Conservation (phyloP, 2,113 vertebrate genomes). For the Miniopterus natalensis region DNA sequence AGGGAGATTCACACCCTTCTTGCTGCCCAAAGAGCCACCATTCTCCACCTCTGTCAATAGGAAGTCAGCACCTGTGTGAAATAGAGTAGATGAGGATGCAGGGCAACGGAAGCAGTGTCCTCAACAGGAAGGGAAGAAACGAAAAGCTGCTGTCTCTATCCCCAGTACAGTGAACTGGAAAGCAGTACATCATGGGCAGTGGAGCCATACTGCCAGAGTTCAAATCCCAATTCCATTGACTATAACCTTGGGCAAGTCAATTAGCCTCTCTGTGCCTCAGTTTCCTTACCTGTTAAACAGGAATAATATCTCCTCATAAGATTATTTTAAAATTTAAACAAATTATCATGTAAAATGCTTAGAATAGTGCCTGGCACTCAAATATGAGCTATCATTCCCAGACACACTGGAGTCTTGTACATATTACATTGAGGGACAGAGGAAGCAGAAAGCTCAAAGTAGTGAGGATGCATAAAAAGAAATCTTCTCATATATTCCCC, state of each 20-base stretch:
- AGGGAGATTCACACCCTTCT: conserved; percentile 98
- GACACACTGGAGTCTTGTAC: background rate
- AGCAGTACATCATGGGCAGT: fast-evolving
- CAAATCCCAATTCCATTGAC: background rate
- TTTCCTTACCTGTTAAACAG: background rate
- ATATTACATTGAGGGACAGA: background rate
- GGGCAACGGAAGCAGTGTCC: background rate
- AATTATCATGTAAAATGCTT: background rate
- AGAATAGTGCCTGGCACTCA: background rate
- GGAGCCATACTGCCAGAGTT: background rate
- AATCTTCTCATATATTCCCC: background rate
- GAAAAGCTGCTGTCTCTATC: background rate
- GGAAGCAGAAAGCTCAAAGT: background rate
- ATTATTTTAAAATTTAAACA: background rate
- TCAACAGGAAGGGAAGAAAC: background rate
- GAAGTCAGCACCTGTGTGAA: conserved; percentile 90
- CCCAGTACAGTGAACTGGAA: fast-evolving
- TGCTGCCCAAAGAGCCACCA: conserved; percentile 95
- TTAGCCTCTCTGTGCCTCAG: background rate
- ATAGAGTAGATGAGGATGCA: background rate
- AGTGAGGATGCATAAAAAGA: background rate
- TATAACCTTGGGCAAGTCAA: background rate
- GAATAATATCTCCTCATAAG: background rate
- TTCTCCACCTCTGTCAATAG: conserved; percentile 95
- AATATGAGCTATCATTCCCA: background rate